Evolutionary conservation across 2,888 invertebrate species (phyloP), one percentile per base, ranked within the genome.

Genomic region (Polietes domitor): DNA sequence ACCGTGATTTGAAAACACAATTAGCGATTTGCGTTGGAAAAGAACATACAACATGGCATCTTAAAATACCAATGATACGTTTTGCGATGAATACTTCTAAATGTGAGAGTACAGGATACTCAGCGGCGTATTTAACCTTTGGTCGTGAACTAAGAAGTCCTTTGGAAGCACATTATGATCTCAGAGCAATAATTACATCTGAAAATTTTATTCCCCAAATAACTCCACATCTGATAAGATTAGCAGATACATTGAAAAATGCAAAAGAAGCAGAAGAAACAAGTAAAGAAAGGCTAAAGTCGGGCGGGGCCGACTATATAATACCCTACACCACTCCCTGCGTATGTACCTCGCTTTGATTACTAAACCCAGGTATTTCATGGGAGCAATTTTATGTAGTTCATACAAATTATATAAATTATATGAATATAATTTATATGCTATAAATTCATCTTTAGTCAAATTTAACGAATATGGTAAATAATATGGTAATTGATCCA

Each of bases 61-160:
- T 50, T 0, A 72, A 88, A 1, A 73, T 92, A 1, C 86, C 91
- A 0, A 65, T 85, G 0, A 89, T 92, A 0, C 81, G 91, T 0
- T 92, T 92, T 70, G 90, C 91, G 0, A 90, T 92, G 88, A 92
- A 92, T 73, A 88, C 90, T 3, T 86, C 88, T 0, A 74, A 61
- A 1, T 87, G 87, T 47, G 71, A 83, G 41, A 78, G 86, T 17
- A 91, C 90, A 5, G 87, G 88, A 0, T 85, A 79, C 53, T 85
- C 90, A 0, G 87, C 90, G 0, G 90, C 90, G 0, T 90, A 87
- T 58, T 70, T 91, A 0, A 91, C 89, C 21, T 89, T 89, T 61
- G 91, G 88, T 0, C 61, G 91, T 55, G 90, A 92, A 76, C 28
- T 91, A 0, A 75, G 90, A 58, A 87, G 88, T 0, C 83, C 87